Evolutionary conservation across 2,888 invertebrate genomes (phyloP).

Genomic region (Endotricha flammealis): DNA sequence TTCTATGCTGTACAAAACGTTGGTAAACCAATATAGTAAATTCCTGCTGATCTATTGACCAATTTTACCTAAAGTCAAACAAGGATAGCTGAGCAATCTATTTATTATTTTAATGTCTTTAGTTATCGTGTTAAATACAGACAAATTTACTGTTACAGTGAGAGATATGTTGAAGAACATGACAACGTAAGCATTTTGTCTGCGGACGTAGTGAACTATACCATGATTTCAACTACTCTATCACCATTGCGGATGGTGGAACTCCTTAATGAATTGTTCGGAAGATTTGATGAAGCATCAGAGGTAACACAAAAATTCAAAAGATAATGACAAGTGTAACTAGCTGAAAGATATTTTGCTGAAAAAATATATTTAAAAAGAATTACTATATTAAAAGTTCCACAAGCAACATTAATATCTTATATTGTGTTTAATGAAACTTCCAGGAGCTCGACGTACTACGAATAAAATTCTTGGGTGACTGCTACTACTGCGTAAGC

Average conservation of each 20-base stretch:
- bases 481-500: conserved; percentile 95
- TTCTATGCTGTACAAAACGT: no score
- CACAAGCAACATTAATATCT: background rate
- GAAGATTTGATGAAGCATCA: conserved; percentile 93
- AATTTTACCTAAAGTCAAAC: no score
- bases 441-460: conserved; percentile 84
- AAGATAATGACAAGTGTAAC: no score
- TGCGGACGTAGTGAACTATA: conserved; percentile 96
- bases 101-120: no score
- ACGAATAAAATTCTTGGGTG: conserved; percentile 94
- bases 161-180: conserved; percentile 92
- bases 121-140: no score
- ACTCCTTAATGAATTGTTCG: conserved; percentile 93
- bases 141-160: conserved; percentile 74
- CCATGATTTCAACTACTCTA: conserved; percentile 89
- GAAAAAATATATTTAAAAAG: background rate
- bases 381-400: background rate
- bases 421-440: background rate
- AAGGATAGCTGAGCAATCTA: no score
- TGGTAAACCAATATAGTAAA: no score
- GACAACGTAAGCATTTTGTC: conserved; percentile 93
- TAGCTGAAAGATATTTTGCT: no score
- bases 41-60: no score
- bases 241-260: conserved; percentile 90
- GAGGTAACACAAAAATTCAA: no score